Conservation (phyloP, 2,888 invertebrate genomes). For the Acleris sparsana region DNA sequence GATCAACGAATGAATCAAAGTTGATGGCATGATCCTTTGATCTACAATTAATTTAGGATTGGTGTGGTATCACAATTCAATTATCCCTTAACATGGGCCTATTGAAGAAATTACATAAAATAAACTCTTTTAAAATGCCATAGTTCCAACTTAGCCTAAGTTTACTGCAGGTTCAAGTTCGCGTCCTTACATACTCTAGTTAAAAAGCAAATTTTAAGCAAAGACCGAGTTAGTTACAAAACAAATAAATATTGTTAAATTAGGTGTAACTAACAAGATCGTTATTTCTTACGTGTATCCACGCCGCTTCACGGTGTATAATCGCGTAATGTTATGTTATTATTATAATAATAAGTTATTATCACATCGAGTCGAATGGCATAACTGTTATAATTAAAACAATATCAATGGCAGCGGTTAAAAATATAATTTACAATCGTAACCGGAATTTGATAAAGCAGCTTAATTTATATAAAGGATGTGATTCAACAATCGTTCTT, state of each 20-base stretch:
- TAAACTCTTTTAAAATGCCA: no score
- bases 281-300: background rate
- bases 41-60: no score
- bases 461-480: background rate
- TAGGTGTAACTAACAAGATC: constrained; percentile 8
- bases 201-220: no score
- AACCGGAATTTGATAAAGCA: background rate
- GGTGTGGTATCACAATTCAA: no score
- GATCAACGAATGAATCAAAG: no score
- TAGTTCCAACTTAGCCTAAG: no score
- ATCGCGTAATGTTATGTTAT: constrained; percentile 13
- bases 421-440: background rate
- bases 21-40: no score
- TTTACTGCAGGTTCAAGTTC: no score
- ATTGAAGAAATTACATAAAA: no score
- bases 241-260: constrained; percentile 2
- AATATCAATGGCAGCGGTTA: background rate
- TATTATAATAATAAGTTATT: constrained; percentile 1
- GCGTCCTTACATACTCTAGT: no score
- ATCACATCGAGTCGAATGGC: background rate
- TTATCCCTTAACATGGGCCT: no score
- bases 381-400: background rate
- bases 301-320: constrained; percentile 6
- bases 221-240: background rate
- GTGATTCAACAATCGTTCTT: no score